These are phyloP conservation scores for Paradoxurus hermaphroditus DNA, from an alignment of 2,113 vertebrate genomes.

Conservation along the genomic window DNA sequence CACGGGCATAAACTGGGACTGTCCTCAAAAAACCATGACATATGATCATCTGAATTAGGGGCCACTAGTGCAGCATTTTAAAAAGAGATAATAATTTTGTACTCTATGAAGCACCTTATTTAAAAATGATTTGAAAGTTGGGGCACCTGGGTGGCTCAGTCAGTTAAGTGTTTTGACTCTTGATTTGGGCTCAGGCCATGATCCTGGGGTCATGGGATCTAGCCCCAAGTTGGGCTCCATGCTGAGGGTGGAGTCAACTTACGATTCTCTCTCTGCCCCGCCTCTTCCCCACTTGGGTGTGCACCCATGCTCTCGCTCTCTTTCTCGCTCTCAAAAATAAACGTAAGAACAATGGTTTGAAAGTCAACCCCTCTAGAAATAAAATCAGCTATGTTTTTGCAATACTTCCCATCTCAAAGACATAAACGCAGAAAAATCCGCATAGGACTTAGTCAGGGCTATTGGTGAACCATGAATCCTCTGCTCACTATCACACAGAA, in stretches of 20 bases:
- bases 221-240: too few species aligned
- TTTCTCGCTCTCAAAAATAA: too few species aligned
- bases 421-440: not conserved
- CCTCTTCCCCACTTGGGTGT: too few species aligned
- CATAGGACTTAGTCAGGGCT: not conserved
- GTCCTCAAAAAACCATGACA: not conserved
- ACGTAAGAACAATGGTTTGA: not conserved
- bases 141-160: too few species aligned
- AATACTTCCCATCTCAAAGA: not conserved
- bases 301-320: too few species aligned
- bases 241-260: too few species aligned
- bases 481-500: not conserved
- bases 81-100: not conserved
- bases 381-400: not conserved
- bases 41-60: not conserved
- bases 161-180: too few species aligned
- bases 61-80: not conserved
- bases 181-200: too few species aligned
- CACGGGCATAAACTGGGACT: not conserved
- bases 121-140: not conserved
- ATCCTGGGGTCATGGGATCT: too few species aligned
- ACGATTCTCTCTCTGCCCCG: too few species aligned
- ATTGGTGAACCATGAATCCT: not conserved
- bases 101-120: not conserved
- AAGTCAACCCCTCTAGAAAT: not conserved